A percentile compares a stretch with the other conserved stretches of the same genome.
phyloP scores from a whole-genome alignment of 2,113 vertebrate species.

The Pseudorhombus dupliciocellatus region DNA sequence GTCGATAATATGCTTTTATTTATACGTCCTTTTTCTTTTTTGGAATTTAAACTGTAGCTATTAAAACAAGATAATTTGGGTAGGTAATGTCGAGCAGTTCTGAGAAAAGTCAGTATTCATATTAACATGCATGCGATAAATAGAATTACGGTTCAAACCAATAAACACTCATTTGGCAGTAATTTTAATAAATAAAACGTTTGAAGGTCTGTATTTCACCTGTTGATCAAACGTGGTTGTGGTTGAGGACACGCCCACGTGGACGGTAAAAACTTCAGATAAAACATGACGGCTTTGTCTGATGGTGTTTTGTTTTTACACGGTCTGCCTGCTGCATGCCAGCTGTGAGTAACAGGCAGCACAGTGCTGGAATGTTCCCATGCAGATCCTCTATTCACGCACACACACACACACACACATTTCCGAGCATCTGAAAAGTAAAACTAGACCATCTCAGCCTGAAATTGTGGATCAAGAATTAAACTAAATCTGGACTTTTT shows the following conservation, averaged over 20 bases:
- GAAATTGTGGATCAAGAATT: neutral
- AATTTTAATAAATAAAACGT: too few species aligned
- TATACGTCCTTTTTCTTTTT: too few species aligned
- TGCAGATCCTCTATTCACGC: slow-evolving; percentile 59
- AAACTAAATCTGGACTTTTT: neutral
- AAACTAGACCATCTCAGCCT: too few species aligned
- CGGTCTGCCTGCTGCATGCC: slow-evolving; percentile 63
- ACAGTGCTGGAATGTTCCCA: slow-evolving; percentile 72
- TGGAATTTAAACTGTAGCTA: too few species aligned
- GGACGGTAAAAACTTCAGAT: slow-evolving; percentile 21
- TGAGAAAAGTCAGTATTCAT: too few species aligned
- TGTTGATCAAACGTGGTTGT: neutral
- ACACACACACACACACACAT: slow-evolving; percentile 1
- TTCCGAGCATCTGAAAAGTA: neutral
- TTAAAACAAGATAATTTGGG: too few species aligned
- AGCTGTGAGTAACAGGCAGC: slow-evolving; percentile 66
- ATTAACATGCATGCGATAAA: neutral
- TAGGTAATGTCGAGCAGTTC: too few species aligned
- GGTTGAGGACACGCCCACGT: slow-evolving; percentile 5
- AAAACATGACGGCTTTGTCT: slow-evolving; percentile 24
- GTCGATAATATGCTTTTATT: neutral
- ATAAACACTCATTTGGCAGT: neutral
- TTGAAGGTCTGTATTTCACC: slow-evolving; percentile 2
- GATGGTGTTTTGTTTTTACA: slow-evolving; percentile 57
- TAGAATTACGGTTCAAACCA: slow-evolving; percentile 8